Evolutionary conservation across 2,797 vertebrate species (phyloP).

Genomic region (Dipus sagitta): DNA sequence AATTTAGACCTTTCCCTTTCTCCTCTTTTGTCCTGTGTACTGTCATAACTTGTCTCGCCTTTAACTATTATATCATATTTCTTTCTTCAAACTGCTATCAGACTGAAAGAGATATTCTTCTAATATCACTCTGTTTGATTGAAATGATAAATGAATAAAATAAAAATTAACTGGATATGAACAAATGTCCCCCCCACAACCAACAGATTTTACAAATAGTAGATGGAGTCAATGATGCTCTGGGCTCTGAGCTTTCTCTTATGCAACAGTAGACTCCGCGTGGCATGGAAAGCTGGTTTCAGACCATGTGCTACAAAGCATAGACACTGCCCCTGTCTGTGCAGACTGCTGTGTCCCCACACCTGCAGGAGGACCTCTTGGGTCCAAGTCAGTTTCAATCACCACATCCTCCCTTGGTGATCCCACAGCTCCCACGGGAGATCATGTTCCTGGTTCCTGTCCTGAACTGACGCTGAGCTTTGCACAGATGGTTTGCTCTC

Average conservation of each 20-base stretch:
- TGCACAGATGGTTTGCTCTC: constrained; percentile 30
- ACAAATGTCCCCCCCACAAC: neutral
- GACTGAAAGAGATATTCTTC: constrained; percentile 24
- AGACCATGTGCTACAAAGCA: neutral
- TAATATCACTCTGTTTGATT: neutral
- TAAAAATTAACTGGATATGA: neutral
- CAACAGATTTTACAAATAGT: neutral
- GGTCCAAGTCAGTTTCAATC: neutral
- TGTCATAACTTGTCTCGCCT: neutral
- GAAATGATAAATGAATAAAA: constrained; percentile 12
- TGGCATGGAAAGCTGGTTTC: neutral
- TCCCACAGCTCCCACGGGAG: neutral
- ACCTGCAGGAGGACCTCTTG: neutral
- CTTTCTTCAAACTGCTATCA: neutral
- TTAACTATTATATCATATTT: neutral
- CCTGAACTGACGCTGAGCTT: neutral
- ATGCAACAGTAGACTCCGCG: neutral
- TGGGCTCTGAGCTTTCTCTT: neutral
- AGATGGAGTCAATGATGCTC: neutral
- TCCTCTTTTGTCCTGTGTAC: neutral
- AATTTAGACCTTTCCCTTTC: neutral
- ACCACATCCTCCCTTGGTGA: neutral
- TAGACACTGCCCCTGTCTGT: neutral
- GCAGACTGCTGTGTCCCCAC: neutral
- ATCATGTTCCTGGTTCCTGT: constrained; percentile 23